A percentile compares a stretch with the other conserved stretches of the same genome.
Conservation (phyloP, 1,140 invertebrate species). For the Drosophila obscura region DNA sequence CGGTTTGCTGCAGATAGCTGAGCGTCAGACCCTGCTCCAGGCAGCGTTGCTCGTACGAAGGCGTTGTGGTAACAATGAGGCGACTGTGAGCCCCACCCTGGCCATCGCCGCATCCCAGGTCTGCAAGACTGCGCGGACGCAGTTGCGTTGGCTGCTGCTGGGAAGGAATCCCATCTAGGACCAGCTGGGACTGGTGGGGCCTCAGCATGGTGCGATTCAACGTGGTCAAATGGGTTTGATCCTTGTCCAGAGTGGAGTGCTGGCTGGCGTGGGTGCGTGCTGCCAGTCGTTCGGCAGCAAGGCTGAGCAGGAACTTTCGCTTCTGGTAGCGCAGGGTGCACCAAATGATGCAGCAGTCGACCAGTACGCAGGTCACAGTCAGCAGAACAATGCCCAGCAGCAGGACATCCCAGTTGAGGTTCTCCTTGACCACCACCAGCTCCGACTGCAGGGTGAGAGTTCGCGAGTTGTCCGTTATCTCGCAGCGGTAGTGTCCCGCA, state of each 20-base stretch:
- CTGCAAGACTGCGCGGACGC: constrained; percentile 63
- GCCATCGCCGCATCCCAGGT: constrained; percentile 40
- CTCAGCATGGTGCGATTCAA: constrained; percentile 66
- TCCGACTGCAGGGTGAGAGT: constrained; percentile 72
- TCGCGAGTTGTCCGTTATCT: constrained; percentile 87
- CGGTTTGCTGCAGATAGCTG: constrained; percentile 61
- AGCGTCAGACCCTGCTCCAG: constrained; percentile 63
- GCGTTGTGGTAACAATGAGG: constrained; percentile 70
- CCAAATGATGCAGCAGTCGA: constrained; percentile 95
- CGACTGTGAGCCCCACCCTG: constrained; percentile 47
- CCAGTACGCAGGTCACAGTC: constrained; percentile 93
- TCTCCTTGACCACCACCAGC: constrained; percentile 85
- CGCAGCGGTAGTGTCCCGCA: constrained; percentile 94
- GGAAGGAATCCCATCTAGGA: constrained; percentile 46
- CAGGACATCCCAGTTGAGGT: constrained; percentile 75
- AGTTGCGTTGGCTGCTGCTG: constrained; percentile 39
- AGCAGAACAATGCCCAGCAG: constrained; percentile 94
- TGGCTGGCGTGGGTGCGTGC: constrained; percentile 47
- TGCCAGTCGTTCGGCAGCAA: constrained; percentile 70
- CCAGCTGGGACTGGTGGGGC: constrained; percentile 52
- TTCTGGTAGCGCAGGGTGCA: constrained; percentile 94
- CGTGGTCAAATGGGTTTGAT: constrained; percentile 75
- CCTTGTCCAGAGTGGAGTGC: constrained; percentile 60
- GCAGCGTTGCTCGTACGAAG: constrained; percentile 73
- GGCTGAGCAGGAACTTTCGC: constrained; percentile 42